Conservation (phyloP, 1,140 invertebrate species). For the Drosophila sechellia region DNA sequence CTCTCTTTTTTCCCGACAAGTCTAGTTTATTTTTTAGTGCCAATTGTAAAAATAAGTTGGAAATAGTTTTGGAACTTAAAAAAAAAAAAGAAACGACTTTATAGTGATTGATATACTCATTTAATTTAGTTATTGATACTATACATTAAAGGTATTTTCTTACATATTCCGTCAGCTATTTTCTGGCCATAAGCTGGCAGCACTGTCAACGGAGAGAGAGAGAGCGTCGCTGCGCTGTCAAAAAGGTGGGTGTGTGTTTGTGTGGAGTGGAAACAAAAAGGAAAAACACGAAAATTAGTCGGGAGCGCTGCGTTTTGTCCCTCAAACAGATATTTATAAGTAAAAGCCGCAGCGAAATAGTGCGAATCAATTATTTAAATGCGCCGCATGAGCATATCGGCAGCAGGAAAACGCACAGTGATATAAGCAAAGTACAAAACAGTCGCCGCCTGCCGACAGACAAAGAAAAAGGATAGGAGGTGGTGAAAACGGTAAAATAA, state of each 20-base stretch:
- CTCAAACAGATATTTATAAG: constrained; percentile 46
- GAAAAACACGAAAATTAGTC: constrained; percentile 36
- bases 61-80: too few species aligned
- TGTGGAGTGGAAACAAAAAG: constrained; percentile 68
- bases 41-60: too few species aligned
- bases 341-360: constrained; percentile 38
- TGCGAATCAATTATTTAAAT: constrained; percentile 25
- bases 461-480: constrained; percentile 51
- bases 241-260: constrained; percentile 59
- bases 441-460: constrained; percentile 49
- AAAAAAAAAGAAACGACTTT: too few species aligned
- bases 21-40: too few species aligned
- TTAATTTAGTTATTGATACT: too few species aligned
- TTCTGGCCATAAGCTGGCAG: neutral
- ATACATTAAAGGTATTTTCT: too few species aligned
- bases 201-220: neutral
- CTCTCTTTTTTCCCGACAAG: too few species aligned
- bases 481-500: constrained; percentile 63
- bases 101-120: too few species aligned
- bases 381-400: constrained; percentile 25
- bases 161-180: neutral
- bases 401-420: constrained; percentile 41
- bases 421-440: constrained; percentile 75
- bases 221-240: constrained; percentile 42
- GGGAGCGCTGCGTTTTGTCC: constrained; percentile 43